A percentile compares a stretch with the other conserved stretches of the same genome.
Evolutionary conservation across 2,888 invertebrate species (phyloP).

Genomic region (Tanypteryx hageni): DNA sequence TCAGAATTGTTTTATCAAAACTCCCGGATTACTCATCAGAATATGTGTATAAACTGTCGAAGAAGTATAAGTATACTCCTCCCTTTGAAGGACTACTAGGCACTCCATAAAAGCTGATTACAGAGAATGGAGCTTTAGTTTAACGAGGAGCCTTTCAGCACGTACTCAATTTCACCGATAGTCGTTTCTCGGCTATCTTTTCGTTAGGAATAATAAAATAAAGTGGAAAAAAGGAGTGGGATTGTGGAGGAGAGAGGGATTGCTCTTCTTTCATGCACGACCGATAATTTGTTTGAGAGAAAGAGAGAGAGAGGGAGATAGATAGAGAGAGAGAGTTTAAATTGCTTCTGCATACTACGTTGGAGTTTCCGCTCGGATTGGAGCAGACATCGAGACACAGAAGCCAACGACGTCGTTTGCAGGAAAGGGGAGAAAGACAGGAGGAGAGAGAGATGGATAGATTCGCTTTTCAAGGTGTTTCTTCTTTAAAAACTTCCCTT

Average conservation of each 20-base stretch:
- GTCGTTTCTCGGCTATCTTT: neutral
- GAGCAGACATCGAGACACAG: neutral
- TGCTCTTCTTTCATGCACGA: neutral
- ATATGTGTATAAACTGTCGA: too few species aligned
- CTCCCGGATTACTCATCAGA: too few species aligned
- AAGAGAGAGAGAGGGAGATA: neutral
- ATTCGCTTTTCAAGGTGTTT: neutral
- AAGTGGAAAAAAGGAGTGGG: neutral
- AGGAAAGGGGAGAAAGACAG: neutral
- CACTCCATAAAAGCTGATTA: neutral
- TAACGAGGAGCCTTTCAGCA: neutral
- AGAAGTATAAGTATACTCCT: too few species aligned
- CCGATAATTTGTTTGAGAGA: neutral
- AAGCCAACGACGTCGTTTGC: constrained; percentile 34
- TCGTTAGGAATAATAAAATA: neutral
- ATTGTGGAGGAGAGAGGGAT: neutral
- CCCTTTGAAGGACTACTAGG: neutral
- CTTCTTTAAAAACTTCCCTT: neutral
- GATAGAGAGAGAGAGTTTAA: neutral
- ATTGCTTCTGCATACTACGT: constrained; percentile 25
- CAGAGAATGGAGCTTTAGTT: neutral
- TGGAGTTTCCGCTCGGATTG: constrained; percentile 32
- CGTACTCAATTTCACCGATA: neutral
- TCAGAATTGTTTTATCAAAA: neutral
- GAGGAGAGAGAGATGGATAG: too few species aligned